A percentile compares a stretch with the other conserved stretches of the same genome.
phyloP scores from a whole-genome alignment of 2,113 vertebrate genomes.

The Cochlearius cochlearius region DNA sequence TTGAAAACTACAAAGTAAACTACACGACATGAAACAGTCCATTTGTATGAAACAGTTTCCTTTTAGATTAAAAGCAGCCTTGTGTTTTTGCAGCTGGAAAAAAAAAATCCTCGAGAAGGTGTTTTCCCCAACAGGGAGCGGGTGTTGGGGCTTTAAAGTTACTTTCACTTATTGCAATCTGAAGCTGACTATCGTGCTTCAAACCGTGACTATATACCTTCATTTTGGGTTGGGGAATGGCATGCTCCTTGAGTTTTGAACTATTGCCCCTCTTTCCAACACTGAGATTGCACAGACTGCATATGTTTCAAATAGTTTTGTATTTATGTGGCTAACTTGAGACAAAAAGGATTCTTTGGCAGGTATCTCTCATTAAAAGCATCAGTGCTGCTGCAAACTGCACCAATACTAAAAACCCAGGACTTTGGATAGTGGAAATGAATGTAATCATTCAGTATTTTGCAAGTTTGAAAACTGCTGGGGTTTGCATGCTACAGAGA shows the following conservation, averaged over 20 bases:
- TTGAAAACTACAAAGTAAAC: background rate
- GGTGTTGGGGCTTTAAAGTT: background rate
- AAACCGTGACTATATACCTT: background rate
- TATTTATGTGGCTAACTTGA: background rate
- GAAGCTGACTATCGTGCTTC: background rate
- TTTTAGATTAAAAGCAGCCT: background rate
- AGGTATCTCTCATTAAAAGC: background rate
- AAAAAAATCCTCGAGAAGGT: background rate
- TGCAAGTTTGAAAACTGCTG: background rate
- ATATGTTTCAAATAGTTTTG: background rate
- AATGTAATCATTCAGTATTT: background rate
- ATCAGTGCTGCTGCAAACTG: background rate
- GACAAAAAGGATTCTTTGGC: background rate
- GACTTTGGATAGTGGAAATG: background rate
- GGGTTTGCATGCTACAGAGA: background rate
- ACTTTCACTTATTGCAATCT: background rate
- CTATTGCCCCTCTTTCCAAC: background rate
- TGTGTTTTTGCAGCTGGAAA: background rate
- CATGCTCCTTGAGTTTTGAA: background rate
- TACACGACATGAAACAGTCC: fast-evolving
- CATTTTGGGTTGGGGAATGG: background rate
- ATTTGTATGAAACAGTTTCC: background rate
- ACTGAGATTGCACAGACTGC: background rate
- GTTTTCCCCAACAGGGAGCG: background rate
- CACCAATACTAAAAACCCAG: background rate